These are phyloP conservation scores for Macrophya alboannulata DNA, from an alignment of 2,888 invertebrate genomes.

Conservation along the genomic window DNA sequence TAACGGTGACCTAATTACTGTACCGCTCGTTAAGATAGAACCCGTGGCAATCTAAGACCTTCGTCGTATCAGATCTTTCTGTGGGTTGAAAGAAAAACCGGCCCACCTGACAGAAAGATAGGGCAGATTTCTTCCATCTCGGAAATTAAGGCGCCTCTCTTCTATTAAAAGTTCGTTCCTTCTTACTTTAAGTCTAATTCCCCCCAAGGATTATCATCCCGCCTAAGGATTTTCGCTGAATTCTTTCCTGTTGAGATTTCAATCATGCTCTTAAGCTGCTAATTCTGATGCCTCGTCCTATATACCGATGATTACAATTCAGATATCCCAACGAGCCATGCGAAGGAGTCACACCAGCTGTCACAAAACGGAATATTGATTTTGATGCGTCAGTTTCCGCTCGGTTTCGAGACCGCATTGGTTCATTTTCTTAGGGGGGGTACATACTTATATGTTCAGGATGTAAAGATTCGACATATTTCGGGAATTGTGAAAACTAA, in stretches of 20 bases:
- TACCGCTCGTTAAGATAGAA: conserved; percentile 43
- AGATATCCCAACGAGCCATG: not conserved
- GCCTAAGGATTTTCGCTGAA: not conserved
- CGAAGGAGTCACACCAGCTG: not conserved
- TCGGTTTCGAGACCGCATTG: not conserved
- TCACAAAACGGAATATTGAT: not conserved
- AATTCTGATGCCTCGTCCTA: not conserved
- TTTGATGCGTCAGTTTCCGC: not conserved
- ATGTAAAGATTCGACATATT: no score
- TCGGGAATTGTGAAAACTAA: no score
- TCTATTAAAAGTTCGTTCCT: conserved; percentile 37
- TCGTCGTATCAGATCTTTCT: conserved; percentile 27
- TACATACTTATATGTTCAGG: no score
- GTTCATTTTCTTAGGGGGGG: not conserved
- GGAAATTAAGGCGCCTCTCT: conserved; percentile 32
- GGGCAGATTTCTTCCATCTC: conserved; percentile 34
- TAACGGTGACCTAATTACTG: conserved; percentile 42
- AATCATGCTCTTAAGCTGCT: conserved; percentile 10
- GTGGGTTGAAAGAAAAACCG: conserved; percentile 28
- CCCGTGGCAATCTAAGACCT: conserved; percentile 42
- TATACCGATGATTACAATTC: not conserved
- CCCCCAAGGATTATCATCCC: conserved; percentile 2
- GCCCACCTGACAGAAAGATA: conserved; percentile 9
- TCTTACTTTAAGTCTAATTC: conserved; percentile 28
- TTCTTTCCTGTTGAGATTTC: conserved; percentile 16